phyloP scores from a whole-genome alignment of 2,888 invertebrate species.

The Chrysolina haemoptera region DNA sequence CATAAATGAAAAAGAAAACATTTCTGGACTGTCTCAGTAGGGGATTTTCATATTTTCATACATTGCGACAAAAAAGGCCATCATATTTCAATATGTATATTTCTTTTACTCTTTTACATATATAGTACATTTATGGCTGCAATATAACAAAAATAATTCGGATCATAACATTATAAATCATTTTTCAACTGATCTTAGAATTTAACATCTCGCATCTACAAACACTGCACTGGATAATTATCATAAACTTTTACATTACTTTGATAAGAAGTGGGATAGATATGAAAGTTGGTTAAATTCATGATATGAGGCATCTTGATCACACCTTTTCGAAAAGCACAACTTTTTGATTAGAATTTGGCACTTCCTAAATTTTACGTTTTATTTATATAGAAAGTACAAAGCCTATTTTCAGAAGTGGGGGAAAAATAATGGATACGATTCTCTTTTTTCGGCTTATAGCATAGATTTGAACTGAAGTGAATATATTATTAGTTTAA shows the following conservation, averaged over 20 bases:
- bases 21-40: no score
- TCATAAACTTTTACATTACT: constrained; percentile 29
- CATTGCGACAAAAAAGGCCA: background rate
- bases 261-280: background rate
- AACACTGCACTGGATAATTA: constrained; percentile 42
- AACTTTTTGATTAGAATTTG: background rate
- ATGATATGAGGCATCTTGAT: constrained; percentile 3
- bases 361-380: background rate
- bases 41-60: no score
- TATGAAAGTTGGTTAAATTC: background rate
- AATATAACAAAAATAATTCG: constrained; percentile 67
- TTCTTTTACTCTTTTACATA: constrained; percentile 53
- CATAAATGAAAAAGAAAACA: no score
- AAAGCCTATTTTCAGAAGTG: no score
- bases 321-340: background rate
- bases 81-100: constrained; percentile 47
- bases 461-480: no score
- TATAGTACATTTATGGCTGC: constrained; percentile 65
- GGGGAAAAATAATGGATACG: no score
- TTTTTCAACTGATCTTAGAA: constrained; percentile 44
- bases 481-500: no score
- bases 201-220: constrained; percentile 45
- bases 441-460: no score
- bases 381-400: no score
- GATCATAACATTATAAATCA: constrained; percentile 56